Base-by-base conservation (phyloP, 2,113 vertebrate genomes). In the Nibea albiflora region DNA sequence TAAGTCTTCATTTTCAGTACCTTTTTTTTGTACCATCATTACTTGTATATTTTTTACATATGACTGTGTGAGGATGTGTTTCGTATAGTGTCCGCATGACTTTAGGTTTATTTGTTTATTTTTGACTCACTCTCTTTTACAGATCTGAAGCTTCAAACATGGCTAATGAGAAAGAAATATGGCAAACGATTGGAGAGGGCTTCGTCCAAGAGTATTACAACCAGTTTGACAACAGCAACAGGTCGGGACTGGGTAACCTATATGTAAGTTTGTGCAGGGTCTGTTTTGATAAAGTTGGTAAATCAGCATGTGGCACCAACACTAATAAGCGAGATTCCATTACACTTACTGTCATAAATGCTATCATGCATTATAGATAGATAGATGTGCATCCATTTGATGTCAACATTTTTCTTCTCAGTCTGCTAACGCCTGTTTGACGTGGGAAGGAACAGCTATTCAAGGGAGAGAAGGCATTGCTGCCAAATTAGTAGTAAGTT, bases 381-480 rank as follows among this genome's bases (percentile, higher is more conserved):
- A 31, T 35, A 35, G 31, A 35, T 47, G 7, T 72, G 16, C 7
- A 17, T 54, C 10, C 9, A 39, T 35, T 17, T 61, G 1, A 44
- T 78, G 5, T 65, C 2, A 56, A 44, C 4, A 39, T 4, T 58
- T 28, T 28, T 52, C 26, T 69, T 58, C 11, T 68, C 24, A 94
- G 92, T 78, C 87, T 63, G 35, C 63, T 47, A 60, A 78, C 3
- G 89, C 94, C 22, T 95, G 90, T 85, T 93, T 95, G 81, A 95
- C 95, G 0, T 96, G 94, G 94, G 94, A 95, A 89, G 94, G 93
- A 58, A 81, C 92, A 56, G 77, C 89, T 9, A 95, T 93, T 84
- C 83, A 87, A 60, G 94, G 95, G 50, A 95, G 94, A 84, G 75
- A 88, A 52, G 91, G 88, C 35, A 92, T 95, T 44, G 79, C 89